Evolutionary conservation across 2,113 vertebrate species (phyloP), one percentile per base, ranked within the genome.

Genomic region (Ellobius talpinus): DNA sequence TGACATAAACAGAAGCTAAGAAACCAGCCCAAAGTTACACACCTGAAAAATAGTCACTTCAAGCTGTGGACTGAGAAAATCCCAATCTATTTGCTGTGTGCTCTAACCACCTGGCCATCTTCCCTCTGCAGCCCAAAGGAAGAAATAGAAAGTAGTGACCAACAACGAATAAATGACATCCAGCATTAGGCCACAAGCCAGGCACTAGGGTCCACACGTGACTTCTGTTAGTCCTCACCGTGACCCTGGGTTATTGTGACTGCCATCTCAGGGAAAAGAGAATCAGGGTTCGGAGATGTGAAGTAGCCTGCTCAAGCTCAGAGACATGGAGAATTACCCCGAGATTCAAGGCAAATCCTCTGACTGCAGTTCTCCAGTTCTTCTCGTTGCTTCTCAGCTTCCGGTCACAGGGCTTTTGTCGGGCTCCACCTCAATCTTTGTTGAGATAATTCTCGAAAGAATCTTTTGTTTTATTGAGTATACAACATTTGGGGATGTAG

Each of bases 381-480:
- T 86, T 81, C 29, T 29, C 23, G 2, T 87, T 24, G 89, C 74
- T 33, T 47, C 55, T 45, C 4, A 63, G 50, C 88, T 23, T 24
- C 16, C 19, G 12, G 58, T 23, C 65, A 45, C 39, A 72, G 39
- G 9, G 77, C 33, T 89, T 87, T 42, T 16, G 50, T 36, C 16
- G 31, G 6, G 8, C 45, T 74, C 13, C 74, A 17, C 55, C 81
- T 14, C 52, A 77, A 66, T 73, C 45, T 17, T 42, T 17, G 13
- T n/a, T 52, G 13, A 84, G 87, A 74, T n/a, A 47, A 82, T 45
- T 65, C 17, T n/a, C 76, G 1, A 1, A 47, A 78, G 61, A 89
- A 63, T 87, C 52, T 76, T 94, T 87, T 39, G 26, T 26, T 90
- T 90, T 92, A 42, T 95, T 55, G n/a, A 89, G 21, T 70, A 42